Evolutionary conservation across 2,888 invertebrate genomes (phyloP).

Genomic region (Temnothorax unifasciatus): DNA sequence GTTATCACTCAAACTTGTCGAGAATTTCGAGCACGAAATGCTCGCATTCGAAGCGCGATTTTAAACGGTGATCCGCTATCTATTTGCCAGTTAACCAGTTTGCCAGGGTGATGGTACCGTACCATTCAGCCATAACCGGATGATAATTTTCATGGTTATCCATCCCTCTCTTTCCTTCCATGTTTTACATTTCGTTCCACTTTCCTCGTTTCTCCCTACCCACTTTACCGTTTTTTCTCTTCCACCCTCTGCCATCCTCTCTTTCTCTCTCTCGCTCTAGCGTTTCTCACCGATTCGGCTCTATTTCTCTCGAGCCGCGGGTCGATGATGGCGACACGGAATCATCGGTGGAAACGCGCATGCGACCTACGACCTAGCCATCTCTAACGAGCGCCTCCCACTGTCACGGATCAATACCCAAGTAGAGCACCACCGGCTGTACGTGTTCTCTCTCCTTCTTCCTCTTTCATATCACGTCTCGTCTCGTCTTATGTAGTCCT

Average conservation of each 20-base stretch:
- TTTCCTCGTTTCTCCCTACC: constrained; percentile 32
- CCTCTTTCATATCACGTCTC: background rate
- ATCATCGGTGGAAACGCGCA: constrained; percentile 70
- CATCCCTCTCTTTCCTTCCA: constrained; percentile 10
- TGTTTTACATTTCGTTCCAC: constrained; percentile 25
- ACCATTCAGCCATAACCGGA: constrained; percentile 62
- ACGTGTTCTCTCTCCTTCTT: constrained; percentile 67
- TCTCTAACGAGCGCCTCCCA: constrained; percentile 65
- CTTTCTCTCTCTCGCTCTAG: constrained; percentile 50
- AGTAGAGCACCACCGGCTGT: constrained; percentile 84
- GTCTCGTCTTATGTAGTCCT: constrained; percentile 5
- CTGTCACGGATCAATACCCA: constrained; percentile 85
- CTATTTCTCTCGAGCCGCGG: constrained; percentile 58
- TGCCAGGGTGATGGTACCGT: constrained; percentile 61
- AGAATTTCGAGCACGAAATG: background rate
- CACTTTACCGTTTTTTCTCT: background rate
- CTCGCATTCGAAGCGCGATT: background rate
- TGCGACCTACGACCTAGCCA: constrained; percentile 68
- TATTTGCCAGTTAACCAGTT: background rate
- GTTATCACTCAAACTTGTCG: background rate
- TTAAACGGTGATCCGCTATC: background rate
- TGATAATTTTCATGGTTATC: constrained; percentile 29
- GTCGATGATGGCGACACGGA: constrained; percentile 72
- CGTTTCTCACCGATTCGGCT: constrained; percentile 49
- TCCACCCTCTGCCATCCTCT: background rate